These are phyloP conservation scores for Lapara coniferarum DNA, from an alignment of 2,888 invertebrate species.

Conservation along the genomic window DNA sequence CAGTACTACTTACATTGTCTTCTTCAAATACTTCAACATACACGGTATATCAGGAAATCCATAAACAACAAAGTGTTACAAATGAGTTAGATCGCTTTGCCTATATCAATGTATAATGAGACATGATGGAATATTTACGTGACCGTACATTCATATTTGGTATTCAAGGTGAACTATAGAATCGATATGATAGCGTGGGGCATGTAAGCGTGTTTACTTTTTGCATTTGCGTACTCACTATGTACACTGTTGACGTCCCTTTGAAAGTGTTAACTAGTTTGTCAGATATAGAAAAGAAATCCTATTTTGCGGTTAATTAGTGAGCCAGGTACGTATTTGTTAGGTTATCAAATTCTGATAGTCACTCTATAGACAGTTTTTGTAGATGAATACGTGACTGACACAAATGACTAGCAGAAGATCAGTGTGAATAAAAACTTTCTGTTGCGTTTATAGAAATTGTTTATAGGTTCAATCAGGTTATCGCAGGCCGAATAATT, in stretches of 20 bases:
- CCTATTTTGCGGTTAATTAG: not conserved
- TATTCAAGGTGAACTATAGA: slow-evolving; percentile 21
- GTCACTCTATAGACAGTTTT: no score
- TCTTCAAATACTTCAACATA: no score
- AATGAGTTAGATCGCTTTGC: not conserved
- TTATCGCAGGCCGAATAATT: no score
- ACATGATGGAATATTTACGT: not conserved
- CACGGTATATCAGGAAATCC: slow-evolving; percentile 12
- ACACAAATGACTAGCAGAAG: no score
- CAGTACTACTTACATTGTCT: not conserved
- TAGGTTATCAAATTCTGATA: no score
- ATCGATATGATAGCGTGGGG: slow-evolving; percentile 15
- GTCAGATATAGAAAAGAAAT: not conserved
- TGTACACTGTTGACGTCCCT: no score
- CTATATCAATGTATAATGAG: slow-evolving; percentile 6
- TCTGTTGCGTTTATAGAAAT: no score
- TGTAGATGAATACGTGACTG: no score
- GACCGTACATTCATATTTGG: slow-evolving; percentile 20
- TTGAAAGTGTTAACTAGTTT: not conserved
- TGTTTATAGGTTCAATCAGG: no score
- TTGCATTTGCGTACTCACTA: not conserved
- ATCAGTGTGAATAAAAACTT: no score
- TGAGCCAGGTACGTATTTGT: not conserved
- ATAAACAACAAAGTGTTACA: not conserved
- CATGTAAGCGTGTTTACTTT: slow-evolving; percentile 4